phyloP scores from a whole-genome alignment of 2,797 vertebrate species.

The Centroberyx gerrardi region DNA sequence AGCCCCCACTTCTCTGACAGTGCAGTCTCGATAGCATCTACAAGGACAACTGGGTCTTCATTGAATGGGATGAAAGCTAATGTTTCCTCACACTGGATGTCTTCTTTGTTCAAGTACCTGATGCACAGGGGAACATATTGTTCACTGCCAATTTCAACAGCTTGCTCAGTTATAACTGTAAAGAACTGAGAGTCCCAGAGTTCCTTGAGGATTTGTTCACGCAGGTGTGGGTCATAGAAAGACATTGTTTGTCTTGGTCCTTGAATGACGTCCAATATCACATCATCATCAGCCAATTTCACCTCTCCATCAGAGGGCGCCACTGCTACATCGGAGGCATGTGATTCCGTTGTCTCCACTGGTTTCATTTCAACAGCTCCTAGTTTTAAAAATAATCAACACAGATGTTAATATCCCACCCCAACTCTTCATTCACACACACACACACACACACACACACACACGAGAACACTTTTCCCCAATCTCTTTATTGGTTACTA shows the following conservation, averaged over 20 bases:
- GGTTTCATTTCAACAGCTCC: conserved; percentile 52
- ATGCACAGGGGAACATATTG: conserved; percentile 84
- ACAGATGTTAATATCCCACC: background rate
- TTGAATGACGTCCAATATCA: conserved; percentile 3
- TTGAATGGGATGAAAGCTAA: conserved; percentile 84
- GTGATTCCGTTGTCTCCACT: conserved; percentile 3
- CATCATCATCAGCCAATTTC: conserved; percentile 24
- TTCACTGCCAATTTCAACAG: conserved; percentile 76
- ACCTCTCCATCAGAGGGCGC: conserved; percentile 31
- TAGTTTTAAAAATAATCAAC: conserved; percentile 36
- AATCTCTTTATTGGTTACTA: background rate
- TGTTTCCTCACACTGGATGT: conserved; percentile 85
- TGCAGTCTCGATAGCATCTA: conserved; percentile 75
- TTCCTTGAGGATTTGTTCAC: conserved; percentile 85
- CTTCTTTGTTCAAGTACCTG: conserved; percentile 85
- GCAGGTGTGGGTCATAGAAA: conserved; percentile 82
- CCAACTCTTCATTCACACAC: background rate
- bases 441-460: background rate
- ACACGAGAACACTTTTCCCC: background rate
- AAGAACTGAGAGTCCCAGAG: conserved; percentile 87
- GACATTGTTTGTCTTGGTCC: conserved; percentile 69
- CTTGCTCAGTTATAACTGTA: conserved; percentile 82
- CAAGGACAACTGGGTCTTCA: conserved; percentile 70
- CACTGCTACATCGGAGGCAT: conserved; percentile 28
- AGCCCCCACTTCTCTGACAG: conserved; percentile 88